phyloP scores from a whole-genome alignment of 2,888 invertebrate species.

The Clusia tigrina region DNA sequence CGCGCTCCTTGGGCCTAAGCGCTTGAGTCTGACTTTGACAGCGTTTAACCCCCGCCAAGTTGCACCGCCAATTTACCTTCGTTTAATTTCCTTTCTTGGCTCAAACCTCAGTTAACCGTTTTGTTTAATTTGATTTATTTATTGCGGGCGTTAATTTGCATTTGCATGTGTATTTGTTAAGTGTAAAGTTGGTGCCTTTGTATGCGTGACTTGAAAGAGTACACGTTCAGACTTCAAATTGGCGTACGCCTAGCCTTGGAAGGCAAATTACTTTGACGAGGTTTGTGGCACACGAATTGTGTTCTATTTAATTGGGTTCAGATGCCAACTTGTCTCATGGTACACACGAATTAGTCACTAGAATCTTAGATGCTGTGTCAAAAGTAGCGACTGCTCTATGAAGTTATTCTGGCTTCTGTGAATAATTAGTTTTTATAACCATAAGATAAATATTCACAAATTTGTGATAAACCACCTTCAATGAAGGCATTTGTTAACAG shows the following conservation, averaged over 20 bases:
- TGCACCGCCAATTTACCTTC: not conserved
- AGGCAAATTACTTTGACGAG: not conserved
- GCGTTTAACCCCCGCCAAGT: not conserved
- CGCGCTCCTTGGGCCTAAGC: not conserved
- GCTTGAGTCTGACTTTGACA: not conserved
- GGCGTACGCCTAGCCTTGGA: not conserved
- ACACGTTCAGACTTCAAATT: no score
- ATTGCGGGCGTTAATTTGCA: not conserved
- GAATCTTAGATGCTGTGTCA: no score
- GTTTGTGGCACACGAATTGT: no score
- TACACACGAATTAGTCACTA: no score
- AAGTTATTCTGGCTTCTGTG: no score
- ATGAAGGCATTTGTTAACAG: no score
- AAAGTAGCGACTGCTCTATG: no score
- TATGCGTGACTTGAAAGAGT: not conserved
- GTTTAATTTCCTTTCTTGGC: not conserved
- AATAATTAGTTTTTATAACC: no score
- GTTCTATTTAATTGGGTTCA: no score
- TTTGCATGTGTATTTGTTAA: not conserved
- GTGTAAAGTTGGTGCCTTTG: not conserved
- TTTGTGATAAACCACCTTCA: no score
- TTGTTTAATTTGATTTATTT: not conserved
- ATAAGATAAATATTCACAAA: no score
- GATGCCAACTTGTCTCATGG: no score
- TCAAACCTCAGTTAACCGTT: not conserved